Conservation (phyloP, 2,888 invertebrate genomes). For the Ectemnius cavifrons region DNA sequence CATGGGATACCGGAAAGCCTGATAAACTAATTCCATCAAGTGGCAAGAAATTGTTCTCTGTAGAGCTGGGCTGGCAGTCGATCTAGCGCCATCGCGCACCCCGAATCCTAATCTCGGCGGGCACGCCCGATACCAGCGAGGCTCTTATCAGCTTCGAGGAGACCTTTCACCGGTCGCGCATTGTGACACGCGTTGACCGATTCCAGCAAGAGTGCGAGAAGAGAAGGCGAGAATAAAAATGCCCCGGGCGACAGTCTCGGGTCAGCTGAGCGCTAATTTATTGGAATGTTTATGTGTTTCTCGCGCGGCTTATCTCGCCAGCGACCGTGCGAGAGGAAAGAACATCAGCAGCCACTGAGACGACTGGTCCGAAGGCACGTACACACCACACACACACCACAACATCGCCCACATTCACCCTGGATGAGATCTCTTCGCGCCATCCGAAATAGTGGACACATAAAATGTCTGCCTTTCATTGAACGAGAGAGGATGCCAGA, state of each 20-base stretch:
- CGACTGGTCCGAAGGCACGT: too few relatives aligned
- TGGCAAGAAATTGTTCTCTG: too few relatives aligned
- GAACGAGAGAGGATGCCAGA: slow-evolving; percentile 26
- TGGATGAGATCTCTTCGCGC: background rate
- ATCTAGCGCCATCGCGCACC: background rate
- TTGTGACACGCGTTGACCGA: slow-evolving; percentile 70
- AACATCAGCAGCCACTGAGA: slow-evolving; percentile 9
- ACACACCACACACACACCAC: too few relatives aligned
- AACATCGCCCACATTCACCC: too few relatives aligned
- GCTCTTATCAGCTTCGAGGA: slow-evolving; percentile 65
- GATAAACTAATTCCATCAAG: slow-evolving; percentile 29
- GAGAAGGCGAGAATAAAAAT: slow-evolving; percentile 59
- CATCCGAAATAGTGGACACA: background rate
- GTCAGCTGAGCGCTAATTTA: slow-evolving; percentile 77
- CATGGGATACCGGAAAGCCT: slow-evolving; percentile 32
- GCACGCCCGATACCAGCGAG: slow-evolving; percentile 21
- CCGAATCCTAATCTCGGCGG: slow-evolving; percentile 46
- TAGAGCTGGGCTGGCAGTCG: background rate
- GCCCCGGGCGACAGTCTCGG: slow-evolving; percentile 70
- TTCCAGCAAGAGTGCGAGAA: slow-evolving; percentile 28
- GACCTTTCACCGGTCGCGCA: slow-evolving; percentile 66
- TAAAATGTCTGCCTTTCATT: slow-evolving; percentile 6
- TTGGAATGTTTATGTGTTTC: slow-evolving; percentile 78
- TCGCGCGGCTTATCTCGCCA: slow-evolving; percentile 61
- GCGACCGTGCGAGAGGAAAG: slow-evolving; percentile 34